Evolutionary conservation across 2,888 invertebrate genomes (phyloP).

Genomic region (Heliconius ethilla): DNA sequence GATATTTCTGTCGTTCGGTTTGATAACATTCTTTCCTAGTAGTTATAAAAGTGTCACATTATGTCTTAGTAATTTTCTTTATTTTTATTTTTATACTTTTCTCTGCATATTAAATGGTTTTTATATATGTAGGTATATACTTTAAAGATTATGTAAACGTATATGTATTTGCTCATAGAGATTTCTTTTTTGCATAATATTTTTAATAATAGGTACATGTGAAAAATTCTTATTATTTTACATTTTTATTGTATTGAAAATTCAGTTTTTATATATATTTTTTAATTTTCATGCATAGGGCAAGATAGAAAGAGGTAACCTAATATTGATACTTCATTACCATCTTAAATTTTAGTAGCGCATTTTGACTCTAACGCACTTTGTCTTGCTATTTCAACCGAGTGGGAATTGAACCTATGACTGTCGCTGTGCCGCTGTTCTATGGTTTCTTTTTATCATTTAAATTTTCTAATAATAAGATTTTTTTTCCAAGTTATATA

Average conservation of each 20-base stretch:
- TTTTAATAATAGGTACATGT: neutral
- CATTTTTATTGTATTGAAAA: too few relatives aligned
- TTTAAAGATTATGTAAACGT: neutral
- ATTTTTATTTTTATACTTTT: slow-evolving; percentile 5
- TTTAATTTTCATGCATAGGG: too few relatives aligned
- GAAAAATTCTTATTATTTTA: too few relatives aligned
- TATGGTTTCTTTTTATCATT: too few relatives aligned
- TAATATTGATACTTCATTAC: too few relatives aligned
- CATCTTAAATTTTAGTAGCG: neutral
- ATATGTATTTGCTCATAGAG: neutral
- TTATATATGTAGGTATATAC: neutral
- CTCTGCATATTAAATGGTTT: slow-evolving; percentile 2
- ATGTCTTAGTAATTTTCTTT: slow-evolving; percentile 19
- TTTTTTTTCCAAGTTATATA: too few relatives aligned
- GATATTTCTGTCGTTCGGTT: neutral
- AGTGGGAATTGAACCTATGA: too few relatives aligned
- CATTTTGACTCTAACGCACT: neutral
- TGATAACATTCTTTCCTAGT: slow-evolving; percentile 24
- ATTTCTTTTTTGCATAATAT: neutral
- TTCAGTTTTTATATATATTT: too few relatives aligned
- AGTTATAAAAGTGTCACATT: slow-evolving; percentile 15
- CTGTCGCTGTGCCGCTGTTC: too few relatives aligned
- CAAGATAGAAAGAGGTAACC: too few relatives aligned
- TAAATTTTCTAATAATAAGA: too few relatives aligned
- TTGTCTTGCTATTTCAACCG: too few relatives aligned